Base-by-base conservation (phyloP, 2,797 vertebrate genomes). In the Pseudomugil tenellus region DNA sequence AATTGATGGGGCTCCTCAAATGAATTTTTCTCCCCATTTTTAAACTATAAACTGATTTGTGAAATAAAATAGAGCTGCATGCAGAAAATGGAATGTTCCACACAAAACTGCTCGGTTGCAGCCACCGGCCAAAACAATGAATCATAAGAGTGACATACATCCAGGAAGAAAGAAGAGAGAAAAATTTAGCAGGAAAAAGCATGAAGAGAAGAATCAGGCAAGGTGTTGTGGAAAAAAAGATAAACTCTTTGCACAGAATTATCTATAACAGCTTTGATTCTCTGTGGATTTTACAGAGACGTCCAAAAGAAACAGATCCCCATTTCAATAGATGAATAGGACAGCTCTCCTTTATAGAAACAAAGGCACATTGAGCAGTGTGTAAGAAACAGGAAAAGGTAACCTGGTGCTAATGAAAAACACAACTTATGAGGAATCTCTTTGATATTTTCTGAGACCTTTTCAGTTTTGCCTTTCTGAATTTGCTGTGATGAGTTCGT, bases 11-110 rank as follows among this genome's bases (percentile, higher is more conserved):
- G 7, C 26, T 52, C 3, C 11, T 28, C 37, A 69, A 37, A 65
- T 58, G 17, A 29, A 34, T 39, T 31, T 41, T 4, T 28, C 34
- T 54, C 57, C 28, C 23, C 29, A n/a, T n/a, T n/a, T 13, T 34
- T 29, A 6, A 23, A 49, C 31, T 55, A 16, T 56, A 53, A 54
- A 41, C 77, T 65, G 63, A 80, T 67, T 75, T 82, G 37, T 55
- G 51, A 19, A 9, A n/a, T 19, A 68, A 26, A 60, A 53, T 37
- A 10, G 7, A 2, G 67, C 89, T 87, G 70, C 78, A 79, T 87
- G 69, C 74, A 78, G 79, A 65, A 68, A 71, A 74, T 63, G 84
- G 83, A 91, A 91, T 88, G 84, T 90, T 91, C 82, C 83, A 74
- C 74, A 74, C 80, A 80, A 69, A 83, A 85, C 63, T 70, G 79